Percentiles rank a stretch among this genome's conserved stretches.
Conservation (phyloP, 2,888 invertebrate species). For the Brenthis hecate region DNA sequence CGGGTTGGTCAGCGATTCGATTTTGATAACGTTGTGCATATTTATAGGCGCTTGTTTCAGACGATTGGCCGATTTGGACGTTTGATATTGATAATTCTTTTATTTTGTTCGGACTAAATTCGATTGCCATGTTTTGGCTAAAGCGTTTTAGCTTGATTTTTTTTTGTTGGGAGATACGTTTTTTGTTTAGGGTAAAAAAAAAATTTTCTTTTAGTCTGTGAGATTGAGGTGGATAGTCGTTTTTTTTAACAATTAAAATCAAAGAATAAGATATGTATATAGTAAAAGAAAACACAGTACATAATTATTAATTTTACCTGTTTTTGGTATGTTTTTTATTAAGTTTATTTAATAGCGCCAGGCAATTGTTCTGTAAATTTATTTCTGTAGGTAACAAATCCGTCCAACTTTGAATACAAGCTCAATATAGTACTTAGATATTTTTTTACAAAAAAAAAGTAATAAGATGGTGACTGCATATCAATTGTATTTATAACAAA, state of each 20-base stretch:
- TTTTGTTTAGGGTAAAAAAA: too few species aligned
- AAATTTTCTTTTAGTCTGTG: too few species aligned
- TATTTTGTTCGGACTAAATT: slow-evolving; percentile 14
- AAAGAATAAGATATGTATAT: too few species aligned
- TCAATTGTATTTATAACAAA: too few species aligned
- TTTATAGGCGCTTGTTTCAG: slow-evolving; percentile 71
- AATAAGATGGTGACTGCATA: too few species aligned
- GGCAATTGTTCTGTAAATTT: not conserved
- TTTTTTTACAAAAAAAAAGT: not conserved
- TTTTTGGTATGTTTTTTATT: too few species aligned
- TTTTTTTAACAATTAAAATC: too few species aligned
- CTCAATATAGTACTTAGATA: slow-evolving; percentile 7
- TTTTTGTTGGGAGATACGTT: not conserved
- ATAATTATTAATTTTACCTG: too few species aligned
- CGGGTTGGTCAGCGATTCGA: slow-evolving; percentile 70
- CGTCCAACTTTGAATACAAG: slow-evolving; percentile 5
- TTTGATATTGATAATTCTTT: slow-evolving; percentile 38
- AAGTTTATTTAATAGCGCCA: not conserved
- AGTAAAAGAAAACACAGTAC: too few species aligned
- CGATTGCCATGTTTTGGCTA: not conserved
- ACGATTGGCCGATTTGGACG: slow-evolving; percentile 52
- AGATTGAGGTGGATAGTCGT: too few species aligned
- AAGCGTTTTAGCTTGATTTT: not conserved
- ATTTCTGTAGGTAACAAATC: not conserved
- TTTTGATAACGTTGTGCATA: slow-evolving; percentile 72